A percentile compares a stretch with the other conserved stretches of the same genome.
Conservation (phyloP, 2,113 vertebrate genomes). For the Colossoma macropomum region DNA sequence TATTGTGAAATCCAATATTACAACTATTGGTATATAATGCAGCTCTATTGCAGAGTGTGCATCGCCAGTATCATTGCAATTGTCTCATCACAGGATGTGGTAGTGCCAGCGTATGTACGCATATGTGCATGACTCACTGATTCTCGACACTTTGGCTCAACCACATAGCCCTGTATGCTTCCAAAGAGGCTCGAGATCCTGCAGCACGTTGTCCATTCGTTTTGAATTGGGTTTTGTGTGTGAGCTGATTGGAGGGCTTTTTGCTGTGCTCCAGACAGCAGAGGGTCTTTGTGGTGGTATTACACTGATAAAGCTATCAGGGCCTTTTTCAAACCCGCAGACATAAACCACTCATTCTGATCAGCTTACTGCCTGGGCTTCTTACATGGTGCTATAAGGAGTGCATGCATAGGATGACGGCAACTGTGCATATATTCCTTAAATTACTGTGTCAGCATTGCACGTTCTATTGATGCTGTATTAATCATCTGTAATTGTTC, state of each 20-base stretch:
- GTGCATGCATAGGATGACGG: conserved; percentile 45
- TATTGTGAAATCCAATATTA: background rate
- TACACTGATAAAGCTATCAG: conserved; percentile 48
- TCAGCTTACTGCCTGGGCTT: conserved; percentile 61
- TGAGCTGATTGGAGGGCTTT: conserved; percentile 34
- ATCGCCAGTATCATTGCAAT: conserved; percentile 24
- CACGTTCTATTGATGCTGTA: background rate
- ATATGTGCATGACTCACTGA: background rate
- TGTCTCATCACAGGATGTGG: conserved; percentile 19
- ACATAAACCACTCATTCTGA: conserved; percentile 53
- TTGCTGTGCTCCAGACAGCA: conserved; percentile 25
- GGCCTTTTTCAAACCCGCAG: conserved; percentile 23
- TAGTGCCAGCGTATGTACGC: conserved; percentile 24
- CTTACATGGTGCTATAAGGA: conserved; percentile 65
- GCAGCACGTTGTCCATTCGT: conserved; percentile 16
- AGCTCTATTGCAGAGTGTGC: background rate
- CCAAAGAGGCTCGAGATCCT: conserved; percentile 26
- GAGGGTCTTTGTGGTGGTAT: conserved; percentile 33
- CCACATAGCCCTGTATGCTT: conserved; percentile 6
- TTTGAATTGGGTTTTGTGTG: conserved; percentile 9
- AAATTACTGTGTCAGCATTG: background rate
- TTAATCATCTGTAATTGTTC: background rate
- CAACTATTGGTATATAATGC: background rate
- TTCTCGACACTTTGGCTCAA: conserved; percentile 12
- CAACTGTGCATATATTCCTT: conserved; percentile 5